Evolutionary conservation across 2,113 vertebrate genomes (phyloP).

Genomic region (Solea solea): DNA sequence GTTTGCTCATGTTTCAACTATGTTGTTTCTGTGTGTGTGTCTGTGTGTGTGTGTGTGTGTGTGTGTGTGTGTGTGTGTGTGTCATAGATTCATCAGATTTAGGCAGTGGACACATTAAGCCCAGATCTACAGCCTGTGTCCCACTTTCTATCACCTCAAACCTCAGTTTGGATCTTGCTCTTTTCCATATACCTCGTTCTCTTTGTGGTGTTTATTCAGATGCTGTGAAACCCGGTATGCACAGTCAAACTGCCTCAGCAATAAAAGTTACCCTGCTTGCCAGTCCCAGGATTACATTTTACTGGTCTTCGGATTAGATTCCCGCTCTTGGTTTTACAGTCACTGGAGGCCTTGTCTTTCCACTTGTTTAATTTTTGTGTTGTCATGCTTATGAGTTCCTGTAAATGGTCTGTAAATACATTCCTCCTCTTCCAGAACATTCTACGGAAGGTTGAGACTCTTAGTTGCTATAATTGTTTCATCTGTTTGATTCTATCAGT

Average conservation of each 20-base stretch:
- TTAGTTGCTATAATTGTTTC: not conserved
- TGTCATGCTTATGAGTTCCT: slow-evolving; percentile 47
- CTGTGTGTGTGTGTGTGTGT: not conserved
- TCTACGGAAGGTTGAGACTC: not conserved
- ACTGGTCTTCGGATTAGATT: slow-evolving; percentile 48
- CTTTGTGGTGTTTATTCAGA: slow-evolving; percentile 4
- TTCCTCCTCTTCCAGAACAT: slow-evolving; percentile 20
- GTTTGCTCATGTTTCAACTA: slow-evolving; percentile 10
- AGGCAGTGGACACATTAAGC: slow-evolving; percentile 17
- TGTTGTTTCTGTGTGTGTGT: slow-evolving; percentile 19
- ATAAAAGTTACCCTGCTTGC: slow-evolving; percentile 32
- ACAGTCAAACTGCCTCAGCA: slow-evolving; percentile 15
- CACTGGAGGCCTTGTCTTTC: slow-evolving; percentile 34
- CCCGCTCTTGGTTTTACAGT: slow-evolving; percentile 28
- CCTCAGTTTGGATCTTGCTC: not conserved
- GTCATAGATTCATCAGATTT: slow-evolving; percentile 16
- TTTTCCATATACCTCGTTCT: not conserved
- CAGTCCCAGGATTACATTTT: slow-evolving; percentile 50
- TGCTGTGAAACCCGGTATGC: slow-evolving; percentile 21
- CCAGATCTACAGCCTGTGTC: too few species aligned
- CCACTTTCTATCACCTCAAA: not conserved
- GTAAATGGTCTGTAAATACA: slow-evolving; percentile 36
- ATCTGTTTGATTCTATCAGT: not conserved
- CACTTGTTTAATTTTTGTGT: slow-evolving; percentile 50
- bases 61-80: not conserved